Conservation (phyloP, 2,888 invertebrate species). For the Polydrusus tereticollis region DNA sequence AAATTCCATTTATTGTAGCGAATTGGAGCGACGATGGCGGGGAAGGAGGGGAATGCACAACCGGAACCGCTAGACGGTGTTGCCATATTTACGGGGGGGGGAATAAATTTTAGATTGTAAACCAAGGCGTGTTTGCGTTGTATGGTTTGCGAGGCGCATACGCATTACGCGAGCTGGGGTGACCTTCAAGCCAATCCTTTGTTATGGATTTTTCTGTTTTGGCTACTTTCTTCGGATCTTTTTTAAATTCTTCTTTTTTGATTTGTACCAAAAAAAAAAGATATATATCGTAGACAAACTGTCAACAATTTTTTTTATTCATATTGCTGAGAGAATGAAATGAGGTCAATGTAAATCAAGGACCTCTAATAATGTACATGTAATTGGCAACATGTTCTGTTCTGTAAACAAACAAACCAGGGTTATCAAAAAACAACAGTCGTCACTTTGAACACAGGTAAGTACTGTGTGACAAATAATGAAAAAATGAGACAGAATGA, state of each 20-base stretch:
- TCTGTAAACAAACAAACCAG: no score
- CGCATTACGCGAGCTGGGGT: neutral
- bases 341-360: no score
- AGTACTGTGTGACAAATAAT: no score
- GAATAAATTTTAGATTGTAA: conserved; percentile 27
- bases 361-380: no score
- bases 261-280: neutral
- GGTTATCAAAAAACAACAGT: no score
- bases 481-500: no score
- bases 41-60: conserved; percentile 31
- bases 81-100: conserved; percentile 42
- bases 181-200: conserved; percentile 25
- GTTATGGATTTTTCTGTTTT: conserved; percentile 51
- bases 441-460: no score
- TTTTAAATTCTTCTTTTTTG: neutral
- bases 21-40: conserved; percentile 9
- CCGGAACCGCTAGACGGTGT: conserved; percentile 46
- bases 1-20: conserved; percentile 17
- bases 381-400: no score
- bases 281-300: neutral
- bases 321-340: no score
- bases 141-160: conserved; percentile 1
- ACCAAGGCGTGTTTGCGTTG: neutral
- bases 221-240: conserved; percentile 26
- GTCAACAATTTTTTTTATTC: no score